Base-by-base conservation (phyloP, 2,113 vertebrate species). In the Acinonyx jubatus region DNA sequence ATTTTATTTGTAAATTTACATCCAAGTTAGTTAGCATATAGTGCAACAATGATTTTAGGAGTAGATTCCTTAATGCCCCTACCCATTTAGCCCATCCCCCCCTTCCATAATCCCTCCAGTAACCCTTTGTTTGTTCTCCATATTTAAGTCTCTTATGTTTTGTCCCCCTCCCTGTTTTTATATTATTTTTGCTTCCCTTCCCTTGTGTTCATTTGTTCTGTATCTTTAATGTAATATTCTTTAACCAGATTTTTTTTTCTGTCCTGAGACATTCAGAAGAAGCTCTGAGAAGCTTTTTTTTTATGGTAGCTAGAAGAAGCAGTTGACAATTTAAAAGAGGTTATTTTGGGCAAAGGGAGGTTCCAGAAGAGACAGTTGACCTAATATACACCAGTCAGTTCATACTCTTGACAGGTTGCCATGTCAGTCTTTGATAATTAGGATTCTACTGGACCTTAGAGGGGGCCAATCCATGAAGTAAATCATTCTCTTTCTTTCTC, bases 201-300 rank as follows among this genome's bases (percentile, higher is more conserved):
- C 45, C 45, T 45, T 45, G 45, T 45, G 45, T 45, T 45, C 45
- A 45, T 45, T 45, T 45, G 45, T 9, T 45, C 45, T 45, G 45
- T 45, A 45, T 45, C 45, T 41, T 91, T 63, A 27, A 85, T 41
- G n/a, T 79, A 65, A 14, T 7, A 7, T 80, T 89, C 10, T 96
- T 74, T 78, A 94, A 89, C 0, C 2, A 52, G 33, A 71, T 27
- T 12, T 76, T 80, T 88, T 88, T 85, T 81, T 31, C 33, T 87
- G 18, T 13, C 25, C 14, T 86, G 55, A n/a, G 48, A 89, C 61
- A 82, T 33, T 84, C 13, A 83, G 80, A 85, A 5, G 38, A 92
- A 96, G 48, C 38, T 61, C 29, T 89, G 73, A 92, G 90, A 45
- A n/a, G 36, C 52, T 94, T 92, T 78, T 92, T 78, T 38, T 25